Evolutionary conservation across 2,113 vertebrate species (phyloP), one percentile per base, ranked within the genome.

Genomic region (Leptobrachium ailaonicum): DNA sequence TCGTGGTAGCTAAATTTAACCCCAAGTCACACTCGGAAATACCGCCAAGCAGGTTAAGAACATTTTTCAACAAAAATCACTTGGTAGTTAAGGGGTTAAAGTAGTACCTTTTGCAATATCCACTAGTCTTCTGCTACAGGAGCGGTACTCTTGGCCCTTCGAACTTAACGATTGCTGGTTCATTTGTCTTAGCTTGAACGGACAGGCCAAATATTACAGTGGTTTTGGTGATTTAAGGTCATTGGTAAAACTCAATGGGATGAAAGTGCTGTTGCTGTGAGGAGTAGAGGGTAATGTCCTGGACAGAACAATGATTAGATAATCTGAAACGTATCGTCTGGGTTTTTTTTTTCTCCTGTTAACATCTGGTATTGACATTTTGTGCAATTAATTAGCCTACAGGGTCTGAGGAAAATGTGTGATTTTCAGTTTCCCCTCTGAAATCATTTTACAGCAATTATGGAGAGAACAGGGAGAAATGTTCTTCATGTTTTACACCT

Each of bases 281-380:
- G 20, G 20, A 32, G 20, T 32, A 1, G 20, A 32, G 20, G 20
- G 20, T 32, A 32, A 32, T 32, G 20, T 32, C 20, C 20, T 32
- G 20, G 20, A 32, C 20, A 32, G 20, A 32, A 32, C 20, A 32
- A 32, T 32, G 20, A 32, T 32, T 32, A 32, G 20, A 32, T 32
- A 32, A 32, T 32, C 20, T 32, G 20, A 32, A 32, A 32, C 20
- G 20, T 32, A 32, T 32, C 20, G 20, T 32, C 20, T 32, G 20
- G 20, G 20, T 32, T 32, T 32, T 50, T 50, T 50, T 5, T 50
- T 50, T 64, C 3, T 64, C n/a, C 53, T 12, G 69, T 70, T 77
- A 70, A 69, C 66, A 77, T 77, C 66, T 77, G 66, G 5, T 77
- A 62, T 70, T 77, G 76, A 70, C 66, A 47, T 77, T 32, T 45